Conservation (phyloP, 2,888 invertebrate genomes). For the Euclidia mi region DNA sequence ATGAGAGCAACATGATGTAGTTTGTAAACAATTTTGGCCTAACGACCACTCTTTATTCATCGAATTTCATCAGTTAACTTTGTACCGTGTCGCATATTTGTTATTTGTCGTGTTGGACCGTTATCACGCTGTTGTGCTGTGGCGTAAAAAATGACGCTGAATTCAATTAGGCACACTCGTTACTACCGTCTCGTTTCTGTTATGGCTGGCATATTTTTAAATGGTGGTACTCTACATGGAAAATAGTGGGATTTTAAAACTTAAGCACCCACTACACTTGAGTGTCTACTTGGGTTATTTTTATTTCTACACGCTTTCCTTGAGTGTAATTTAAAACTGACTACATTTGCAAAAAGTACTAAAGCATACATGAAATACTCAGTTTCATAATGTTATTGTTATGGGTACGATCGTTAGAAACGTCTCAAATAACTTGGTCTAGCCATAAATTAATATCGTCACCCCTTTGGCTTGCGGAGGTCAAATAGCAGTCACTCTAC, state of each 20-base stretch:
- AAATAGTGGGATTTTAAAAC: conserved; percentile 23
- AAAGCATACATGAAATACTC: no score
- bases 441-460: no score
- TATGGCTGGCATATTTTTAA: conserved; percentile 31
- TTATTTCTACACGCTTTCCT: background rate
- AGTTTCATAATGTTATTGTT: no score
- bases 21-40: conserved; percentile 8
- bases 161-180: conserved; percentile 62
- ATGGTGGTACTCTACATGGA: conserved; percentile 14
- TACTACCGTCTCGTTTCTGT: conserved; percentile 40
- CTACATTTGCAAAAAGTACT: no score
- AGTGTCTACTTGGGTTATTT: conserved; percentile 3
- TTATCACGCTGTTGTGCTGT: conserved; percentile 38
- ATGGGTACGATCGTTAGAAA: no score
- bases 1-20: background rate
- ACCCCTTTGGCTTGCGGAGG: no score
- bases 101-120: conserved; percentile 32
- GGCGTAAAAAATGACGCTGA: conserved; percentile 53
- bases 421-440: no score
- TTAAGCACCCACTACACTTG: conserved; percentile 10
- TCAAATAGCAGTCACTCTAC: no score
- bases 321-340: no score
- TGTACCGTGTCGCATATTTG: conserved; percentile 26
- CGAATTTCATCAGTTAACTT: conserved; percentile 17
- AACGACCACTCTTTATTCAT: conserved; percentile 25